Conservation (phyloP, 2,888 invertebrate species). For the Lasiommata megera region DNA sequence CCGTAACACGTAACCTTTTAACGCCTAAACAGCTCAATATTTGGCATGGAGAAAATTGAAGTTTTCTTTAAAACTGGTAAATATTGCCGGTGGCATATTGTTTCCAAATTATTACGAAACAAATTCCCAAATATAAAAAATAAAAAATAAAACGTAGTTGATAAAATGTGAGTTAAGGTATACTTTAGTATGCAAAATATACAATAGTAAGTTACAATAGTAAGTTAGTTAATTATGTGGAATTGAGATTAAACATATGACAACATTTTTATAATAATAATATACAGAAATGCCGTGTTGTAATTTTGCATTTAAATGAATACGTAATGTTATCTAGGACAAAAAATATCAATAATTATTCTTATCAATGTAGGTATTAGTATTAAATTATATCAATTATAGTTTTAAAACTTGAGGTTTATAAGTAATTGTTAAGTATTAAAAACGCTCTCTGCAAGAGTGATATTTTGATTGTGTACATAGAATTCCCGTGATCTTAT, state of each 20-base stretch:
- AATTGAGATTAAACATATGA: neutral
- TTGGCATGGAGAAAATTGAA: too few relatives aligned
- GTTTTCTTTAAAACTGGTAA: too few relatives aligned
- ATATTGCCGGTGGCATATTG: too few relatives aligned
- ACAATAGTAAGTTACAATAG: neutral
- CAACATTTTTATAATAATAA: neutral
- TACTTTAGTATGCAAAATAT: neutral
- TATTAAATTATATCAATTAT: constrained; percentile 18
- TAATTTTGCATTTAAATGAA: constrained; percentile 18
- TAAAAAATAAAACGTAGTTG: neutral
- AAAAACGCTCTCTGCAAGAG: constrained; percentile 23
- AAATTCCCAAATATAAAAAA: neutral
- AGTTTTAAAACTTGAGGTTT: constrained; percentile 16
- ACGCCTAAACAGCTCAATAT: too few relatives aligned
- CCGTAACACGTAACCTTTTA: too few relatives aligned
- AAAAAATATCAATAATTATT: constrained; percentile 2
- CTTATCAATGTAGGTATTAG: neutral
- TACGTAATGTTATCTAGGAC: constrained; percentile 1
- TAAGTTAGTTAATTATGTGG: neutral
- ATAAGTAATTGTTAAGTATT: constrained; percentile 14
- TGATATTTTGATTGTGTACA: constrained; percentile 14
- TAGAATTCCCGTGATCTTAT: constrained; percentile 9
- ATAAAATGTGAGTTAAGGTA: neutral
- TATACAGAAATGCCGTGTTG: neutral
- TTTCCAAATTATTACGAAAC: neutral